Evolutionary conservation across 2,888 invertebrate genomes (phyloP).

Genomic region (Timema podura): DNA sequence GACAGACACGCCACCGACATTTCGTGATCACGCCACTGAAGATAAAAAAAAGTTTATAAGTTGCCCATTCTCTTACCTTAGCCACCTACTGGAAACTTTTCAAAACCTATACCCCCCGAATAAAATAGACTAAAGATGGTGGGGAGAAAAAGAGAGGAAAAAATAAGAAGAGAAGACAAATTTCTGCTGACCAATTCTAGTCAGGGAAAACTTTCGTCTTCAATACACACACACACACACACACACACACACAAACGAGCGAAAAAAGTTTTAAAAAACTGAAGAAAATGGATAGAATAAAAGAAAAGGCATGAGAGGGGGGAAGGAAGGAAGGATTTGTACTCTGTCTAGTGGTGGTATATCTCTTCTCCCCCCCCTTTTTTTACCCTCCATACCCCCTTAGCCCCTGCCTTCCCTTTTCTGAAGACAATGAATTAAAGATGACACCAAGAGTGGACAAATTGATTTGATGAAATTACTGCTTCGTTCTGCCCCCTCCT

Average conservation of each 20-base stretch:
- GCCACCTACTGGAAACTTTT: slow-evolving; percentile 11
- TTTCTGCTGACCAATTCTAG: slow-evolving; percentile 27
- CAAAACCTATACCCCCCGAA: not conserved
- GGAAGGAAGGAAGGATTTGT: slow-evolving; percentile 4
- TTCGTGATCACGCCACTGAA: no score
- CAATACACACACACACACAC: slow-evolving; percentile 9
- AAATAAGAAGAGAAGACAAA: slow-evolving; percentile 11
- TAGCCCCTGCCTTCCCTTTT: not conserved
- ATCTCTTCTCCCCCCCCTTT: not conserved
- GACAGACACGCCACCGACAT: no score
- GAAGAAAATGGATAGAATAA: slow-evolving; percentile 19
- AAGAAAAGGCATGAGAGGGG: slow-evolving; percentile 8
- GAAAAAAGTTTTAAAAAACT: slow-evolving; percentile 16
- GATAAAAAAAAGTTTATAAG: no score
- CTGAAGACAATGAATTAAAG: slow-evolving; percentile 29
- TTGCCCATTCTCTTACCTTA: no score
- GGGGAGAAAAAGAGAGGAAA: not conserved
- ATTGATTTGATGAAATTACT: slow-evolving; percentile 32
- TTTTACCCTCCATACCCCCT: not conserved
- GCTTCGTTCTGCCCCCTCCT: slow-evolving; percentile 13
- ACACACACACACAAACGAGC: not conserved
- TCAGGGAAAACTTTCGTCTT: slow-evolving; percentile 24
- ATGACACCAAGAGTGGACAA: slow-evolving; percentile 27
- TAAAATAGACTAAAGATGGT: no score
- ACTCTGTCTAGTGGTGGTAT: slow-evolving; percentile 5